phyloP scores from a whole-genome alignment of 2,113 vertebrate genomes.

The Callopanchax toddi region DNA sequence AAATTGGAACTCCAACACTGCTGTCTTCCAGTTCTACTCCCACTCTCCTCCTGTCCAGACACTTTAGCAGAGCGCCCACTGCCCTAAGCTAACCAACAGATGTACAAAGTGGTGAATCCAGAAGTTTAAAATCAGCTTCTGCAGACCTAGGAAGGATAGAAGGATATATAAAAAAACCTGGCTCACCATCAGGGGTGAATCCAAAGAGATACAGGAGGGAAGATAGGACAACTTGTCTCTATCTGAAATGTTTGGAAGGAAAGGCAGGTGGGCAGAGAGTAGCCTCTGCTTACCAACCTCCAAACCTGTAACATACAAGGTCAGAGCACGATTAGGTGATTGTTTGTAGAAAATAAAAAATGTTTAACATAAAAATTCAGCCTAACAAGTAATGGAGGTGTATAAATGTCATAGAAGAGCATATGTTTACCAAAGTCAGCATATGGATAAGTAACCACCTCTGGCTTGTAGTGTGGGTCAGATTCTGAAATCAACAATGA shows the following conservation, averaged over 20 bases:
- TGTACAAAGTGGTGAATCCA: constrained; percentile 23
- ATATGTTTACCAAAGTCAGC: constrained; percentile 87
- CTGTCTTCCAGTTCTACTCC: constrained; percentile 92
- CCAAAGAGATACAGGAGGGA: constrained; percentile 90
- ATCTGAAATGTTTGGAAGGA: constrained; percentile 86
- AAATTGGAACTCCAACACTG: constrained; percentile 85
- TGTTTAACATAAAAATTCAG: background rate
- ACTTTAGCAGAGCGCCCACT: constrained; percentile 91
- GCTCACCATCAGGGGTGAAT: constrained; percentile 86
- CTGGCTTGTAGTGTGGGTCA: constrained; percentile 81
- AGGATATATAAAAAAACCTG: constrained; percentile 26
- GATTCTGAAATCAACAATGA: constrained; percentile 54
- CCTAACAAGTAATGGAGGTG: background rate
- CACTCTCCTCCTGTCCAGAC: constrained; percentile 90
- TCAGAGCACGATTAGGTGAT: background rate
- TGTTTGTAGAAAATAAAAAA: background rate
- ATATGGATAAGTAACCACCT: constrained; percentile 89
- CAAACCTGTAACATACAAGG: constrained; percentile 72
- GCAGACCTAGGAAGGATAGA: constrained; percentile 5
- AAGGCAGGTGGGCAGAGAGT: constrained; percentile 86
- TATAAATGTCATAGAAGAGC: background rate
- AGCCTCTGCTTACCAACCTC: constrained; percentile 93
- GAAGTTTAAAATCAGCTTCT: constrained; percentile 5
- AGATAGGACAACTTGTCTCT: constrained; percentile 89
- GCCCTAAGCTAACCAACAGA: constrained; percentile 80